Base-by-base conservation (phyloP, 2,888 invertebrate species). In the Chydorus sphaericus region DNA sequence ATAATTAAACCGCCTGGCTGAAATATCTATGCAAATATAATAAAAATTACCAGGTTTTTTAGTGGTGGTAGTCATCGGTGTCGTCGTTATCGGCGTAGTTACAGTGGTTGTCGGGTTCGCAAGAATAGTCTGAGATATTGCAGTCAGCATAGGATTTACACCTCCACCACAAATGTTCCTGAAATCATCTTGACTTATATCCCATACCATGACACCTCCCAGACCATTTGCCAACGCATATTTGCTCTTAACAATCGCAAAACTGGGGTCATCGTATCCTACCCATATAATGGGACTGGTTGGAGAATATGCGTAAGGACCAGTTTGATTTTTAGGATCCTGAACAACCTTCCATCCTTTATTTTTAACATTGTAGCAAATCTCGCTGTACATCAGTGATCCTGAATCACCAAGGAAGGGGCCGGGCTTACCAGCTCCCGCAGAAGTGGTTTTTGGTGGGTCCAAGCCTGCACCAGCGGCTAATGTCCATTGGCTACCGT, bases 201-300 rank as follows among this genome's bases (percentile, higher is more conserved):
- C 60, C 60, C 60, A 60, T 2, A 60, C 48, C 60, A 59, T 59
- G 14, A 57, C 51, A 23, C 60, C 60, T 3, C 50, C 60, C 11
- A 59, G 38, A 8, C 54, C 57, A 14, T 53, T 48, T 7, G 20
- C 23, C 3, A 48, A 10, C 8, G 48, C 59, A 29, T 59, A 60
- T 14, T 52, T 20, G 6, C 59, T 59, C 55, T 60, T 56, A 8
- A 28, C 49, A 8, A 31, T 57, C 29, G 70, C 60, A 8, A 66
- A 67, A 18, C 65, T 65, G 16, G 61, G 63, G 57, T 69, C 69
- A 57, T 69, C 69, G 53, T 66, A 69, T 39, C 66, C 64, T 61
- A 67, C 67, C 68, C 68, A 69, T 10, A 31, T 33, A 2, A 8
- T 18, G n/a, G 64, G 20, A 29, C 16, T 48, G 11, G 2, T 30